Percentiles rank a stretch among this genome's conserved stretches.
These are phyloP conservation scores for Platycercus adscitus DNA, from an alignment of 2,113 vertebrate species.

Conservation along the genomic window DNA sequence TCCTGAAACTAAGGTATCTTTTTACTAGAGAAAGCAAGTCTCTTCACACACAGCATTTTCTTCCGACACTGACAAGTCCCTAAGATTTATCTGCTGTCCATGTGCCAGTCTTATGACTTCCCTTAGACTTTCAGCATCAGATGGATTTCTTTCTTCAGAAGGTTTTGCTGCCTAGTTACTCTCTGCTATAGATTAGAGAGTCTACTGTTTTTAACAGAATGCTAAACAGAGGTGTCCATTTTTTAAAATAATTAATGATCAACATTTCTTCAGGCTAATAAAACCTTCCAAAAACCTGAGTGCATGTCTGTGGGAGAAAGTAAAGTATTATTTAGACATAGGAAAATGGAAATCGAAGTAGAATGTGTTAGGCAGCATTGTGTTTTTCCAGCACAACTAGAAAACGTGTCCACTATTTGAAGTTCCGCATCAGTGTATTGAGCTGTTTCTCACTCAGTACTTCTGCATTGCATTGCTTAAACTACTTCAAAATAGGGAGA, in stretches of 20 bases:
- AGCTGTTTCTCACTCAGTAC: neutral
- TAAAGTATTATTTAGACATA: neutral
- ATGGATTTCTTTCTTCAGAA: neutral
- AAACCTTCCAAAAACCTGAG: neutral
- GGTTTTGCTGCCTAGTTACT: neutral
- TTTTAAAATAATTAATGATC: neutral
- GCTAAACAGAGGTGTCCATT: neutral
- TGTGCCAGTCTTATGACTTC: neutral
- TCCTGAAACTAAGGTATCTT: neutral
- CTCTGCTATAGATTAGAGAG: neutral
- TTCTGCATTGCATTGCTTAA: neutral
- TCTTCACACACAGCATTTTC: neutral
- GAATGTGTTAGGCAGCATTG: neutral
- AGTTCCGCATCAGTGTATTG: neutral
- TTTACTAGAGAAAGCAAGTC: neutral
- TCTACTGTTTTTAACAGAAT: neutral
- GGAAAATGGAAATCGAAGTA: neutral
- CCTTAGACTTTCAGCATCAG: neutral
- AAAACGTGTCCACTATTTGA: neutral
- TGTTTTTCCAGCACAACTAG: neutral
- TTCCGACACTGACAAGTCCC: neutral
- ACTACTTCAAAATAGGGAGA: neutral
- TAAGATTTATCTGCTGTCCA: neutral
- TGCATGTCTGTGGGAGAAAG: neutral
- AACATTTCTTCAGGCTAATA: neutral